These are phyloP conservation scores for Pluvianellus socialis DNA, from an alignment of 2,113 vertebrate species.

Conservation along the genomic window DNA sequence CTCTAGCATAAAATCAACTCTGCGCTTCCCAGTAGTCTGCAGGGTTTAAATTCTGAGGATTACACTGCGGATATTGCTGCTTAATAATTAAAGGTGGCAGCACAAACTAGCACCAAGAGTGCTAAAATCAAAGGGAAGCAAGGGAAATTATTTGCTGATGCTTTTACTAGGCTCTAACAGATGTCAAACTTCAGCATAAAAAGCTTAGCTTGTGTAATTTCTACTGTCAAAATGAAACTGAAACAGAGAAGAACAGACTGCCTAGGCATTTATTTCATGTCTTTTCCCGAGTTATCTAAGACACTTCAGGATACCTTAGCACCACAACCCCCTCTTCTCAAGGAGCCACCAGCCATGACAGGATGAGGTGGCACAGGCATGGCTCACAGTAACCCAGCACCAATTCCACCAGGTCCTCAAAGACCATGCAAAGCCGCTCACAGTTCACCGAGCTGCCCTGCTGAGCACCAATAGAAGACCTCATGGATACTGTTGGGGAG, in stretches of 20 bases:
- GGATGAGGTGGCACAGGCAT: rapidly evolving
- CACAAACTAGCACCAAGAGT: background rate
- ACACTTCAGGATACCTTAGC: background rate
- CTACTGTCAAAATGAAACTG: background rate
- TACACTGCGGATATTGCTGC: background rate
- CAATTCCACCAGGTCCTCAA: background rate
- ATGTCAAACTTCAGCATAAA: background rate
- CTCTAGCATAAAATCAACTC: background rate
- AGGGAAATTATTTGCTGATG: background rate
- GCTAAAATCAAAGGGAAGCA: background rate
- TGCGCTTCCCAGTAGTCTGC: background rate
- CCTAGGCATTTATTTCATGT: background rate
- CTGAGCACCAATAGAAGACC: rapidly evolving
- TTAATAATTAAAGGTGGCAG: background rate
- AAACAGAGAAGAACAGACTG: background rate
- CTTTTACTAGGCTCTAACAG: background rate
- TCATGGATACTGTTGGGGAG: background rate
- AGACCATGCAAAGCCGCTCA: background rate
- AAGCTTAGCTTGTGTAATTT: background rate
- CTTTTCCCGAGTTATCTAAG: background rate
- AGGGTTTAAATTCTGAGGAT: background rate
- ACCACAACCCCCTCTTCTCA: background rate
- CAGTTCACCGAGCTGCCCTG: background rate
- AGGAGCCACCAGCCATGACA: background rate
- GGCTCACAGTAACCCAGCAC: background rate